phyloP scores from a whole-genome alignment of 1,140 invertebrate genomes.

The Aphelinus atriplicis region DNA sequence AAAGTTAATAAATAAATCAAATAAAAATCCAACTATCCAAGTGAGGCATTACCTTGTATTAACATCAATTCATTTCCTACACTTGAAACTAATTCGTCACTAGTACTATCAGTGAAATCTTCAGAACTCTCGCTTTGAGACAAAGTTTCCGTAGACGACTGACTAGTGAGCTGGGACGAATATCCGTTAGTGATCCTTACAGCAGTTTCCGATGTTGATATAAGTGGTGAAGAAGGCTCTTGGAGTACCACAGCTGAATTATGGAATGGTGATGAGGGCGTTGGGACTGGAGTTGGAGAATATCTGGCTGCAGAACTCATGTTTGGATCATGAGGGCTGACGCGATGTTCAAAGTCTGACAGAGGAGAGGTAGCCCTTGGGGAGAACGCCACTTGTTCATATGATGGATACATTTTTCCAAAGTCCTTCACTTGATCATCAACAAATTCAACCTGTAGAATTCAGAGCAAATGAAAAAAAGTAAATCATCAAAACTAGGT shows the following conservation, averaged over 20 bases:
- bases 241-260: slow-evolving; percentile 68
- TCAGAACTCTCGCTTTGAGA: slow-evolving; percentile 48
- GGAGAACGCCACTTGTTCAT: slow-evolving; percentile 62
- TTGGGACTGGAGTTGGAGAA: slow-evolving; percentile 67
- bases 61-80: slow-evolving; percentile 62
- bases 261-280: slow-evolving; percentile 62
- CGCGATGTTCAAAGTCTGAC: slow-evolving; percentile 67
- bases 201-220: slow-evolving; percentile 53
- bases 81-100: slow-evolving; percentile 55
- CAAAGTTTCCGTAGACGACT: slow-evolving; percentile 48
- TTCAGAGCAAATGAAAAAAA: neutral
- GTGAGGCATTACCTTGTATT: slow-evolving; percentile 55
- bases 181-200: slow-evolving; percentile 55
- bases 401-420: slow-evolving; percentile 60
- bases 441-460: slow-evolving; percentile 68
- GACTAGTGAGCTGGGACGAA: slow-evolving; percentile 52
- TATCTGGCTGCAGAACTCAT: slow-evolving; percentile 70
- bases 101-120: slow-evolving; percentile 58
- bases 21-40: neutral
- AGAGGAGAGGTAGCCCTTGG: slow-evolving; percentile 62
- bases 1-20: neutral
- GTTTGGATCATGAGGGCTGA: slow-evolving; percentile 70
- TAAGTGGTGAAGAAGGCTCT: slow-evolving; percentile 58
- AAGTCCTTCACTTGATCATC: slow-evolving; percentile 63
- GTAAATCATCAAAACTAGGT: neutral